A percentile compares a stretch with the other conserved stretches of the same genome.
These are phyloP conservation scores for Tenthredo distinguenda DNA, from an alignment of 2,888 invertebrate species.

Conservation along the genomic window DNA sequence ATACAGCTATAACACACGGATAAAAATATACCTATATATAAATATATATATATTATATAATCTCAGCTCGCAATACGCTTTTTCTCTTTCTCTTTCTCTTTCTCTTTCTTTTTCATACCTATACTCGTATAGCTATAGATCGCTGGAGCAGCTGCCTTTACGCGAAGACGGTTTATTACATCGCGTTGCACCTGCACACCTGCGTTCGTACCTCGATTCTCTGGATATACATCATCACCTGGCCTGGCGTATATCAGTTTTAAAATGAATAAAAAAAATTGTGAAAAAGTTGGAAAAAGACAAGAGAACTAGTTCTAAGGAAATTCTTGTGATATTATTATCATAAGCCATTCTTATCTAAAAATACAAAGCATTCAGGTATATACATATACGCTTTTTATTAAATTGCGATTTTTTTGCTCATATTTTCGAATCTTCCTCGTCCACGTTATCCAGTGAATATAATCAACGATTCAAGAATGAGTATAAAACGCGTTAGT, in stretches of 20 bases:
- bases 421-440: too few species aligned
- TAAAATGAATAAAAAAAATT: not conserved
- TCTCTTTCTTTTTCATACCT: not conserved
- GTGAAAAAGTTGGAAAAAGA: too few species aligned
- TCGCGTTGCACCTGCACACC: constrained; percentile 4
- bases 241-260: not conserved
- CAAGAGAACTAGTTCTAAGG: too few species aligned
- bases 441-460: too few species aligned
- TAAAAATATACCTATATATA: too few species aligned
- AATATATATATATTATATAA: not conserved
- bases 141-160: not conserved
- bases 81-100: not conserved
- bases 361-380: too few species aligned
- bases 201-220: not conserved
- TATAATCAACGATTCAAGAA: too few species aligned
- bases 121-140: not conserved
- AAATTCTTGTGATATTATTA: too few species aligned
- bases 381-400: too few species aligned
- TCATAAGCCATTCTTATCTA: too few species aligned
- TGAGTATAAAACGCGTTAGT: too few species aligned
- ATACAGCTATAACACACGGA: not conserved
- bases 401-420: too few species aligned
- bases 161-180: not conserved
- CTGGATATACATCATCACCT: not conserved
- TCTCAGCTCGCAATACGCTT: not conserved